Evolutionary conservation across 2,888 invertebrate genomes (phyloP).

Genomic region (Allacma fusca): DNA sequence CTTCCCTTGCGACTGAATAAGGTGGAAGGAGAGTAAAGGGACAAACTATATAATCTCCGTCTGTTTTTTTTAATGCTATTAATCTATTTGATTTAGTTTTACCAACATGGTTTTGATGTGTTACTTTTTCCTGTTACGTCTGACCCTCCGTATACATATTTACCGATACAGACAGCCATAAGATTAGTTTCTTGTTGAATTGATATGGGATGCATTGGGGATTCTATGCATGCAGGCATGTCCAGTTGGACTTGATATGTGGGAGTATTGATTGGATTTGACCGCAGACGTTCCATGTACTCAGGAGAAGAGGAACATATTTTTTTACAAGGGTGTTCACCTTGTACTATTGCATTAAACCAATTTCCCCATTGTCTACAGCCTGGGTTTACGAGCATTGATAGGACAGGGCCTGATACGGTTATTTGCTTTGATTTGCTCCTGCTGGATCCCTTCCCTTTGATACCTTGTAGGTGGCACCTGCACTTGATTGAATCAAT

Average conservation of each 20-base stretch:
- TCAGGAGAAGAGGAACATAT: no score
- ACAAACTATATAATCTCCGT: no score
- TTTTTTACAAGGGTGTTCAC: background rate
- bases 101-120: background rate
- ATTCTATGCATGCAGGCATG: background rate
- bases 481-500: no score
- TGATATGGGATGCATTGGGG: background rate
- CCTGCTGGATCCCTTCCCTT: no score
- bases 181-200: background rate
- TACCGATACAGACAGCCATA: background rate
- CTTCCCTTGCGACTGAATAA: constrained; percentile 31
- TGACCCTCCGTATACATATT: background rate
- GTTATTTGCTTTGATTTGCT: no score
- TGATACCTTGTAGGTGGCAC: no score
- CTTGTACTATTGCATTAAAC: no score
- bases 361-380: no score
- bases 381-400: no score
- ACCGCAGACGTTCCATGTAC: background rate
- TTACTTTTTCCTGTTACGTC: background rate
- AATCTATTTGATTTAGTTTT: background rate
- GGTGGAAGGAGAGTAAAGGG: background rate
- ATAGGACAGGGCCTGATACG: no score
- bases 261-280: constrained; percentile 37
- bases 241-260: constrained; percentile 35
- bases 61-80: no score